Percentiles rank a stretch among this genome's conserved stretches.
Conservation (phyloP, 2,113 vertebrate genomes). For the Spea multiplicata region DNA sequence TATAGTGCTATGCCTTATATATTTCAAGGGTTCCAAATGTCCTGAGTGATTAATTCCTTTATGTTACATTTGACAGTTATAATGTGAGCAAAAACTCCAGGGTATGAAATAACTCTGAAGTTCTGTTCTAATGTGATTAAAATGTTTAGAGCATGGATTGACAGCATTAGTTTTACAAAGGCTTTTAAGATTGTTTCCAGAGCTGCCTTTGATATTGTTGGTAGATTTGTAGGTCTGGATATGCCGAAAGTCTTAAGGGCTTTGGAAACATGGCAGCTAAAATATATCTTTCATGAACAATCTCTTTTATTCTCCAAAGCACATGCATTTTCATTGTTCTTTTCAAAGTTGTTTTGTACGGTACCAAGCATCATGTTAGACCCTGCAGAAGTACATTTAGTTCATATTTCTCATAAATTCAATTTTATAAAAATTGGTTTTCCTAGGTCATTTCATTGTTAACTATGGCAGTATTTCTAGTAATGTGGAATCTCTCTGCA, state of each 20-base stretch:
- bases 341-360: background rate
- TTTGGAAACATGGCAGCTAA: slow-evolving; percentile 49
- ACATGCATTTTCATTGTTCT: slow-evolving; percentile 44
- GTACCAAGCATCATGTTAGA: background rate
- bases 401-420: background rate
- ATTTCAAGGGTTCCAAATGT: slow-evolving; percentile 38
- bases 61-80: slow-evolving; percentile 52
- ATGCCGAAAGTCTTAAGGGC: slow-evolving; percentile 54
- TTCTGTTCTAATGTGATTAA: slow-evolving; percentile 55
- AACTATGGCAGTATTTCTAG: too few relatives aligned
- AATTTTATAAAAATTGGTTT: too few relatives aligned
- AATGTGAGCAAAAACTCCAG: slow-evolving; percentile 51
- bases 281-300: slow-evolving; percentile 55
- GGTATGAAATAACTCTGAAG: slow-evolving; percentile 57
- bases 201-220: slow-evolving; percentile 50
- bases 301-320: slow-evolving; percentile 53
- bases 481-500: too few relatives aligned
- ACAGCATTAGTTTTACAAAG: slow-evolving; percentile 56
- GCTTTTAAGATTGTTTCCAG: slow-evolving; percentile 55
- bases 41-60: slow-evolving; percentile 55
- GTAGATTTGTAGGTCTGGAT: slow-evolving; percentile 55
- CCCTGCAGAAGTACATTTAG: background rate
- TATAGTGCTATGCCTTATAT: background rate
- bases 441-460: too few relatives aligned
- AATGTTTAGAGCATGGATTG: slow-evolving; percentile 57